Conservation (phyloP, 1,140 invertebrate genomes). For the Amphibalanus amphitrite region DNA sequence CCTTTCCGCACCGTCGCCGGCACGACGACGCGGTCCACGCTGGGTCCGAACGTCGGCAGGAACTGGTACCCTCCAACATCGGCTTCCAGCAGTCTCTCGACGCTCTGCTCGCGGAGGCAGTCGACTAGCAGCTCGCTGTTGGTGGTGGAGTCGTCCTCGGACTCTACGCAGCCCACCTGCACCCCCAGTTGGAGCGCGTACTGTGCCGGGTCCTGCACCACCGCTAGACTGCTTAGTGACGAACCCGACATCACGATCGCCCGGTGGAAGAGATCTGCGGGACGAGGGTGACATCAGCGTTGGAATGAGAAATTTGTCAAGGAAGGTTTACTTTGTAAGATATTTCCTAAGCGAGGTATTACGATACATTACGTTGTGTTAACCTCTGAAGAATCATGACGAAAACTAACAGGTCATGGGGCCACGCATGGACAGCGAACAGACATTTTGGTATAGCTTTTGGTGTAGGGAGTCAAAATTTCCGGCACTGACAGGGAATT, state of each 20-base stretch:
- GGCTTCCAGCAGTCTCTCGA: slow-evolving; percentile 16
- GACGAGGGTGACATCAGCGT: too few relatives aligned
- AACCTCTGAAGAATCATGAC: too few relatives aligned
- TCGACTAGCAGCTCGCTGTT: slow-evolving; percentile 14
- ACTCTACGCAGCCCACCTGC: slow-evolving; percentile 47
- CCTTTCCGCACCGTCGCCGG: slow-evolving; percentile 32
- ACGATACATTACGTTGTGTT: too few relatives aligned
- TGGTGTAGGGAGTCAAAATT: too few relatives aligned
- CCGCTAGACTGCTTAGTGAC: slow-evolving; percentile 40
- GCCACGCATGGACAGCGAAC: too few relatives aligned
- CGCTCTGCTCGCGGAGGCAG: slow-evolving; percentile 17
- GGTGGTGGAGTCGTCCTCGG: slow-evolving; percentile 11
- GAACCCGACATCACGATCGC: slow-evolving; percentile 51
- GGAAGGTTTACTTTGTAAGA: too few relatives aligned
- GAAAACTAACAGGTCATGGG: too few relatives aligned
- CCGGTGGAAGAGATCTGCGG: slow-evolving; percentile 41
- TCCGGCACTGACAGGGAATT: too few relatives aligned
- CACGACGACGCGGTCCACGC: slow-evolving; percentile 64
- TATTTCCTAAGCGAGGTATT: too few relatives aligned
- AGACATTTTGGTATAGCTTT: too few relatives aligned
- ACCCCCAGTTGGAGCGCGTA: slow-evolving; percentile 58
- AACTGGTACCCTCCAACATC: slow-evolving; percentile 26
- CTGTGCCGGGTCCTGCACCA: slow-evolving; percentile 49
- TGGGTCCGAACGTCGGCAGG: slow-evolving; percentile 54
- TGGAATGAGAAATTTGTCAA: too few relatives aligned